phyloP scores from a whole-genome alignment of 2,888 invertebrate species.

The Hyalella azteca region DNA sequence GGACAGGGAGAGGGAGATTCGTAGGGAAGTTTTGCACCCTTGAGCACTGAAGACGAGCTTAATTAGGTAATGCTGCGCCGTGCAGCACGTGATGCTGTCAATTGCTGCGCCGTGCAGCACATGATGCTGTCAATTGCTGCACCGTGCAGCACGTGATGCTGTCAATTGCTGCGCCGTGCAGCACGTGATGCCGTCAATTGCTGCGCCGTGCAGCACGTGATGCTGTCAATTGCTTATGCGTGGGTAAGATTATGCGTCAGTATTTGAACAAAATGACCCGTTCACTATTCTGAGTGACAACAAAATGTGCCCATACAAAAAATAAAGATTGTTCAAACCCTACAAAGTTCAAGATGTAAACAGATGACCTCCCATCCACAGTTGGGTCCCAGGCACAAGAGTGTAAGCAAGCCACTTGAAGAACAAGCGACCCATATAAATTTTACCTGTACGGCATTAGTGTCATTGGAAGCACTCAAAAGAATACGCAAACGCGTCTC shows the following conservation, averaged over 20 bases:
- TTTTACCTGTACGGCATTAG: not conserved
- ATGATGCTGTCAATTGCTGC: too few species aligned
- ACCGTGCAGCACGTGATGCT: too few species aligned
- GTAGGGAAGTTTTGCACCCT: not conserved
- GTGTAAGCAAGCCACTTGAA: constrained; percentile 14
- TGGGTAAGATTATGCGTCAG: not conserved
- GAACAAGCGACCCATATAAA: not conserved
- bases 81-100: too few species aligned
- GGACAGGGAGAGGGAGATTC: not conserved
- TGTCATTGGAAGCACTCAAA: constrained; percentile 1
- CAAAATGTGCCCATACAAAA: not conserved
- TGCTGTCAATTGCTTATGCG: too few species aligned
- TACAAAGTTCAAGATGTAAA: not conserved
- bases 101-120: too few species aligned
- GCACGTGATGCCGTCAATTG: too few species aligned
- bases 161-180: too few species aligned
- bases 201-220: too few species aligned
- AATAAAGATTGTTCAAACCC: not conserved
- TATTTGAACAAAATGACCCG: too few species aligned
- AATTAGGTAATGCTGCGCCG: not conserved
- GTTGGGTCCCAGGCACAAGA: not conserved
- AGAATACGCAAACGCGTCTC: not conserved
- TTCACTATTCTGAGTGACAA: too few species aligned
- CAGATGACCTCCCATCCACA: not conserved
- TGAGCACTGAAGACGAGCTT: not conserved